Conservation (phyloP, 2,797 vertebrate species). For the Chelon auratus region DNA sequence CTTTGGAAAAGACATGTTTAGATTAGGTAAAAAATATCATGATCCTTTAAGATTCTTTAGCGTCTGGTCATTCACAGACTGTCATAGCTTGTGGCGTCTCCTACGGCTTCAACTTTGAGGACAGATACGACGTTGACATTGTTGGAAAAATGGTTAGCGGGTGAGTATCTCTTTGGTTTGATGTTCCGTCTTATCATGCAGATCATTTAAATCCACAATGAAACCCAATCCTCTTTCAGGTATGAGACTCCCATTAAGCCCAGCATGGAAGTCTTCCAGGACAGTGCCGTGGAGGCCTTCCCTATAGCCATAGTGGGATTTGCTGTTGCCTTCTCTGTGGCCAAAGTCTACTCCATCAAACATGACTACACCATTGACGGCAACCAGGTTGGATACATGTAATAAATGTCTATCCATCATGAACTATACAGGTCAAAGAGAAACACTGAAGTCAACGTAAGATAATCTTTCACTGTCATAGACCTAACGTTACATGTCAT, state of each 20-base stretch:
- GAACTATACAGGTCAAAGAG: no score
- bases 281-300: constrained; percentile 85
- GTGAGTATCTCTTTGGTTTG: constrained; percentile 79
- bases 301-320: constrained; percentile 91
- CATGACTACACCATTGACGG: constrained; percentile 91
- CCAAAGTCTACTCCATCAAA: constrained; percentile 93
- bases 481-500: not conserved
- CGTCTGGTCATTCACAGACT: constrained; percentile 82
- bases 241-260: constrained; percentile 87
- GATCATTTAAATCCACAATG: not conserved
- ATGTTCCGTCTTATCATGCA: not conserved
- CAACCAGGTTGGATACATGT: constrained; percentile 87
- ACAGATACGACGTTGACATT: constrained; percentile 80
- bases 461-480: not conserved
- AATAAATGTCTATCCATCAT: no score
- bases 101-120: constrained; percentile 84
- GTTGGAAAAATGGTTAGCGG: constrained; percentile 87
- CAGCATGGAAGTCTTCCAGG: constrained; percentile 74
- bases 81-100: constrained; percentile 90
- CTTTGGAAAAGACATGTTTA: not conserved
- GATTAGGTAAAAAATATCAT: not conserved
- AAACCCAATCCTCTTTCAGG: constrained; percentile 74
- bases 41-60: not conserved
- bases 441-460: not conserved
- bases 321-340: constrained; percentile 92